Evolutionary conservation across 2,888 invertebrate genomes (phyloP).

Genomic region (Eledona agricola): DNA sequence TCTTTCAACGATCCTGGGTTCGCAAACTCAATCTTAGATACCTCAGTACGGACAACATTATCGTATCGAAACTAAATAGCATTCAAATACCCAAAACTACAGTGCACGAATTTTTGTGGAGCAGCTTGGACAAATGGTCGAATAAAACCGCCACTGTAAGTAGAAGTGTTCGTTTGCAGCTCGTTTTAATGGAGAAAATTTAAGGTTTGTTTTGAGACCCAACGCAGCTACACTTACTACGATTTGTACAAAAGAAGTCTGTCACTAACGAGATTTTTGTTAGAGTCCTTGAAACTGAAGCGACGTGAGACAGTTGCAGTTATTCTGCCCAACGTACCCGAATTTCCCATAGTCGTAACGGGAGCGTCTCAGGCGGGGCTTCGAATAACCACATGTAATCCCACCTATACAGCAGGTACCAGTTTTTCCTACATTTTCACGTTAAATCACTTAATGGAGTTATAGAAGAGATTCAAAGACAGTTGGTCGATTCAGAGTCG

Average conservation of each 20-base stretch:
- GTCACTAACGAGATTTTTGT: constrained; percentile 65
- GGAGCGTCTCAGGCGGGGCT: constrained; percentile 77
- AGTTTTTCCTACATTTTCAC: constrained; percentile 1
- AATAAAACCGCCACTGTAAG: constrained; percentile 28
- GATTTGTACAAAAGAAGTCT: constrained; percentile 70
- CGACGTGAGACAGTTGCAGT: constrained; percentile 71
- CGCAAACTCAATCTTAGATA: no score
- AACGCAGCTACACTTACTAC: constrained; percentile 74
- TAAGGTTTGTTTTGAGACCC: constrained; percentile 76
- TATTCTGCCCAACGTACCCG: constrained; percentile 79
- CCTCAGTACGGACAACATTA: constrained; percentile 27
- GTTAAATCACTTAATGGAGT: constrained; percentile 46
- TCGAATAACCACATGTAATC: constrained; percentile 75
- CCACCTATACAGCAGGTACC: constrained; percentile 68
- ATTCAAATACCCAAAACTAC: constrained; percentile 66
- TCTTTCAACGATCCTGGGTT: no score
- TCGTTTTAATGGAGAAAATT: constrained; percentile 41
- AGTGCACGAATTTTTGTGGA: constrained; percentile 65
- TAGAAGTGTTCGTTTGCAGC: background rate
- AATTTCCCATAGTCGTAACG: constrained; percentile 71
- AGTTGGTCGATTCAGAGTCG: constrained; percentile 65
- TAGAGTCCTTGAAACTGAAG: constrained; percentile 68
- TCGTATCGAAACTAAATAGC: constrained; percentile 45
- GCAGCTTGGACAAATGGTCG: constrained; percentile 27
- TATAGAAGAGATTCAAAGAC: constrained; percentile 76